These are phyloP conservation scores for Enteromius argenteus DNA, from an alignment of 2,797 vertebrate species.

Conservation along the genomic window DNA sequence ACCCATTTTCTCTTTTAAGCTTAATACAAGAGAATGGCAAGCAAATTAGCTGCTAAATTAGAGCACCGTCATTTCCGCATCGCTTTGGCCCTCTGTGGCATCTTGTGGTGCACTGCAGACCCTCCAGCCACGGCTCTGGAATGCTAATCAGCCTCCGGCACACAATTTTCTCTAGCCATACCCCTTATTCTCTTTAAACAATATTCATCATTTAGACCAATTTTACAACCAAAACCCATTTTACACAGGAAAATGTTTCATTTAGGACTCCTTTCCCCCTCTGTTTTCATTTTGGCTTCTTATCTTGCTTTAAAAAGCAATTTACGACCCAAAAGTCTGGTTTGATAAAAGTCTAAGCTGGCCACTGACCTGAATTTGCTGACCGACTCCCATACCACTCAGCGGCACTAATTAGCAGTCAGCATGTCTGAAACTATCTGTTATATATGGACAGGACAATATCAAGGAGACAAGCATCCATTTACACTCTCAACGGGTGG, in stretches of 20 bases:
- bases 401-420: conserved; percentile 9
- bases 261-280: conserved; percentile 54
- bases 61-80: conserved; percentile 66
- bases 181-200: conserved; percentile 18
- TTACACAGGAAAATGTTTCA: conserved; percentile 2
- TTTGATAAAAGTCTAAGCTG: conserved; percentile 14
- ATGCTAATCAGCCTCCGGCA: conserved; percentile 61
- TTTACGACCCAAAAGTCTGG: conserved; percentile 1
- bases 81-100: conserved; percentile 59
- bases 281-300: not conserved
- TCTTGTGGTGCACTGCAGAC: not conserved
- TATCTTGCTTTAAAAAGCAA: conserved; percentile 15
- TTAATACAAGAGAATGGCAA: conserved; percentile 76
- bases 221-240: conserved; percentile 31
- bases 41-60: conserved; percentile 81
- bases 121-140: conserved; percentile 51
- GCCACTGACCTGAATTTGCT: conserved; percentile 13
- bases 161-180: conserved; percentile 44
- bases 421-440: not conserved
- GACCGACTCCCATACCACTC: not conserved
- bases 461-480: conserved; percentile 14
- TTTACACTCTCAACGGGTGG: conserved; percentile 61
- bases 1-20: conserved; percentile 75
- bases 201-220: conserved; percentile 14
- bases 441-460: conserved; percentile 3